Conservation (phyloP, 2,113 vertebrate species). For the Carollia perspicillata region DNA sequence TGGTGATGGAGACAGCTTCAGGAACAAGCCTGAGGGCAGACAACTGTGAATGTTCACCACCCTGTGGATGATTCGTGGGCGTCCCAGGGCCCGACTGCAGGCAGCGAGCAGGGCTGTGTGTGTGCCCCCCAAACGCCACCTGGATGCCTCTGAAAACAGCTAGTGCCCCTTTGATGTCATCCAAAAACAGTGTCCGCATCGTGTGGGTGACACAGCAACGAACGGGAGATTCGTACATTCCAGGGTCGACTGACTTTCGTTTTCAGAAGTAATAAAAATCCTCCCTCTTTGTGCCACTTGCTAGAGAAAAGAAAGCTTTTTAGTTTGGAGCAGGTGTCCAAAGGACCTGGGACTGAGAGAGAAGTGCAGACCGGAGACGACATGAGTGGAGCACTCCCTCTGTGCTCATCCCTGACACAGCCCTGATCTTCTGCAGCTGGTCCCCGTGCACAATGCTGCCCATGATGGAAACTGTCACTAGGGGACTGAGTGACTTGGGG, state of each 20-base stretch:
- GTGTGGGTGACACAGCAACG: fast-evolving
- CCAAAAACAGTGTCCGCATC: background rate
- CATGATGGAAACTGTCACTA: background rate
- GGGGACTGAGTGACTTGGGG: background rate
- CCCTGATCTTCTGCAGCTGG: background rate
- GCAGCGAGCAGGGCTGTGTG: fast-evolving
- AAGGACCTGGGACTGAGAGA: background rate
- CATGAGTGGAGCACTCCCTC: fast-evolving
- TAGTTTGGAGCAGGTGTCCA: background rate
- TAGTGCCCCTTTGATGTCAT: background rate
- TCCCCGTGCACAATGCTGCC: fast-evolving
- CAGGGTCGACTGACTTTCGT: background rate
- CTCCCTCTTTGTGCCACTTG: background rate
- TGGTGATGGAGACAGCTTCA: conserved; percentile 6
- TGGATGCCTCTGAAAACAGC: background rate
- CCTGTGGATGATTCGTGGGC: no score
- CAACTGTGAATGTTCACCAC: background rate
- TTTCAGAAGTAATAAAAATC: background rate
- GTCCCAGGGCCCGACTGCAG: fast-evolving
- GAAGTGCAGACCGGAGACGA: fast-evolving
- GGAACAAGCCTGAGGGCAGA: background rate
- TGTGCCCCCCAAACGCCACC: fast-evolving
- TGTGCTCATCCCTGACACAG: background rate
- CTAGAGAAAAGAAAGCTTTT: background rate
- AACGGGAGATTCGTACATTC: background rate